These are phyloP conservation scores for Dasysyrphus albostriatus DNA, from an alignment of 2,888 invertebrate genomes.

Conservation along the genomic window DNA sequence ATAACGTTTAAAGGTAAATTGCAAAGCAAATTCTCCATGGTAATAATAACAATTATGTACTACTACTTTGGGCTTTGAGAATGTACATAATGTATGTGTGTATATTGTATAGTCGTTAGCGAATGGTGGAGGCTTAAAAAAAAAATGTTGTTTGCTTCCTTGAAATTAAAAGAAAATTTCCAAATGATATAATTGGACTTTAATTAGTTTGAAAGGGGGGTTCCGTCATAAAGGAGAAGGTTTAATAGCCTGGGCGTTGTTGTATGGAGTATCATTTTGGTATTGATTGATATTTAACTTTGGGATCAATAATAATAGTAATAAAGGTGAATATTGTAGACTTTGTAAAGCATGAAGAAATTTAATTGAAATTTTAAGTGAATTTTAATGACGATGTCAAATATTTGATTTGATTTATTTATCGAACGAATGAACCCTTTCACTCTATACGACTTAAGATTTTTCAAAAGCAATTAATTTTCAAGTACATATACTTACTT, in stretches of 20 bases:
- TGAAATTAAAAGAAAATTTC: conserved; percentile 1
- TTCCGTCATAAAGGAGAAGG: not conserved
- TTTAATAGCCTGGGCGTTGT: not conserved
- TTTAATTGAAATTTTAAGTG: conserved; percentile 15
- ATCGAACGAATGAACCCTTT: not conserved
- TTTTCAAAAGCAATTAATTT: too few relatives aligned
- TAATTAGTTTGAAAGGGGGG: not conserved
- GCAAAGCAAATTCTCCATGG: conserved; percentile 1
- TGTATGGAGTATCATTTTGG: not conserved
- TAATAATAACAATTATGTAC: not conserved
- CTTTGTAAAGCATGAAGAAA: conserved; percentile 4
- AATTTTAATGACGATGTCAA: not conserved
- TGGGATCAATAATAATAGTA: not conserved
- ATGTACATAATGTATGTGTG: too few relatives aligned
- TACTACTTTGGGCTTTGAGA: too few relatives aligned
- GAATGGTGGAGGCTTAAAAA: not conserved
- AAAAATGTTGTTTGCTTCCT: not conserved
- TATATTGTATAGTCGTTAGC: too few relatives aligned
- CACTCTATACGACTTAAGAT: too few relatives aligned
- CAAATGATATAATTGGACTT: conserved; percentile 8
- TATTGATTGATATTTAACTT: conserved; percentile 11
- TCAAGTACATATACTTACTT: too few relatives aligned
- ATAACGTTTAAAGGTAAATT: conserved; percentile 6
- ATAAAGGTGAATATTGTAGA: not conserved
- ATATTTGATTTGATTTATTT: conserved; percentile 3